Evolutionary conservation across 2,797 vertebrate genomes (phyloP).

Genomic region (Enteromius unitaeniatus): DNA sequence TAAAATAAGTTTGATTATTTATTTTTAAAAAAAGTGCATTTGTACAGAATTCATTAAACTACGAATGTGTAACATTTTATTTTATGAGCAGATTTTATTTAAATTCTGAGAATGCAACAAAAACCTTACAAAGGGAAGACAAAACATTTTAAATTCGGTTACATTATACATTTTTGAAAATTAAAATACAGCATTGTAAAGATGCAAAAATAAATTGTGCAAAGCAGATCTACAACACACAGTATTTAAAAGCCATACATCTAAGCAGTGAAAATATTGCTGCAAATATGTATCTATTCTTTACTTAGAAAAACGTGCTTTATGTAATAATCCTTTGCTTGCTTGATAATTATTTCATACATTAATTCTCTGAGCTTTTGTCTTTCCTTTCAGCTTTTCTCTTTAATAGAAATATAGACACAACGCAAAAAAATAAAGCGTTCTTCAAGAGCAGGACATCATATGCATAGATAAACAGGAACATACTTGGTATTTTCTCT

Average conservation of each 20-base stretch:
- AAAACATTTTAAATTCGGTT: neutral
- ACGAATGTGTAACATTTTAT: neutral
- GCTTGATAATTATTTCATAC: neutral
- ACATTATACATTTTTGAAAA: neutral
- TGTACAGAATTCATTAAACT: neutral
- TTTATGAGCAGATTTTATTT: constrained; percentile 6
- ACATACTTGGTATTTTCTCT: constrained; percentile 8
- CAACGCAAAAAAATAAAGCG: constrained; percentile 47
- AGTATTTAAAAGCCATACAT: neutral
- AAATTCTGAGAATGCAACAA: neutral
- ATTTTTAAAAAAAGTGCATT: neutral
- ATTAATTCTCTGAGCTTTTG: neutral
- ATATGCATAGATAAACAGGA: constrained; percentile 53
- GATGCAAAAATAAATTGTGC: neutral
- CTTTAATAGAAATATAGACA: constrained; percentile 51
- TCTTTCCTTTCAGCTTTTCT: constrained; percentile 24
- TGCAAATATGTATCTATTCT: neutral
- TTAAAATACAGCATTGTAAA: neutral
- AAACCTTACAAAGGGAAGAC: neutral
- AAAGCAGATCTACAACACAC: neutral
- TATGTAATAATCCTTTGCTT: neutral
- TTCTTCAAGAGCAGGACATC: constrained; percentile 59
- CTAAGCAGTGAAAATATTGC: neutral
- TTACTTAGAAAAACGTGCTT: neutral
- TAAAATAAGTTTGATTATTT: neutral